Evolutionary conservation across 2,797 vertebrate genomes (phyloP).

Genomic region (Smutsia temminckii): DNA sequence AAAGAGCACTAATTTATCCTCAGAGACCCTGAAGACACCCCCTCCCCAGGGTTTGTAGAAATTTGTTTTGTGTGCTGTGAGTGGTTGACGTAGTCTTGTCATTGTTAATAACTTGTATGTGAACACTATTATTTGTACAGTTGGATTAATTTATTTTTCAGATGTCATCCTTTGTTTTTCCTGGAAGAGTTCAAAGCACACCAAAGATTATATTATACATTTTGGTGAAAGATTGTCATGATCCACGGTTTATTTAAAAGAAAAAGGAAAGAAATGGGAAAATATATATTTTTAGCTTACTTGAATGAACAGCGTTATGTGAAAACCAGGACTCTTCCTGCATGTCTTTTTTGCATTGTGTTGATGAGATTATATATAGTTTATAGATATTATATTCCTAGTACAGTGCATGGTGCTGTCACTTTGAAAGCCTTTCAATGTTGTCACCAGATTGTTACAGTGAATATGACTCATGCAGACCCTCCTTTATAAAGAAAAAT

Average conservation of each 20-base stretch:
- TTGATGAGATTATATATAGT: conserved; percentile 84
- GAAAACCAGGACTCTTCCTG: conserved; percentile 89
- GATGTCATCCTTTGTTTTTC: conserved; percentile 85
- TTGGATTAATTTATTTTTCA: conserved; percentile 98
- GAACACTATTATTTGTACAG: conserved; percentile 94
- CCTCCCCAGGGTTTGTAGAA: conserved; percentile 91
- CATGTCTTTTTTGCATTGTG: conserved; percentile 93
- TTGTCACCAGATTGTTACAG: conserved; percentile 83
- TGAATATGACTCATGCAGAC: conserved; percentile 79
- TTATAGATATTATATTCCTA: conserved; percentile 85
- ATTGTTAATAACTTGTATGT: conserved; percentile 88
- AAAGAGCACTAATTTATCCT: conserved; percentile 94
- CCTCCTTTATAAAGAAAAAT: conserved; percentile 79
- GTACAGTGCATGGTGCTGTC: conserved; percentile 88
- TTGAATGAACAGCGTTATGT: conserved; percentile 98
- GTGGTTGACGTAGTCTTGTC: conserved; percentile 93
- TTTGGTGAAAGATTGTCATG: conserved; percentile 94
- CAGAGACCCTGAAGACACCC: conserved; percentile 92
- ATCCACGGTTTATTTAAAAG: conserved; percentile 90
- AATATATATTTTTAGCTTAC: conserved; percentile 89
- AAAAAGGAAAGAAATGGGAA: conserved; percentile 68
- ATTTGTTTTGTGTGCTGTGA: conserved; percentile 93
- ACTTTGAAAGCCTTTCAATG: conserved; percentile 83
- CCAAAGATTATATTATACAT: conserved; percentile 96
- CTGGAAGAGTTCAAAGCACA: conserved; percentile 94